phyloP scores from a whole-genome alignment of 2,888 invertebrate species.

The Eueremaeus valkanovi region DNA sequence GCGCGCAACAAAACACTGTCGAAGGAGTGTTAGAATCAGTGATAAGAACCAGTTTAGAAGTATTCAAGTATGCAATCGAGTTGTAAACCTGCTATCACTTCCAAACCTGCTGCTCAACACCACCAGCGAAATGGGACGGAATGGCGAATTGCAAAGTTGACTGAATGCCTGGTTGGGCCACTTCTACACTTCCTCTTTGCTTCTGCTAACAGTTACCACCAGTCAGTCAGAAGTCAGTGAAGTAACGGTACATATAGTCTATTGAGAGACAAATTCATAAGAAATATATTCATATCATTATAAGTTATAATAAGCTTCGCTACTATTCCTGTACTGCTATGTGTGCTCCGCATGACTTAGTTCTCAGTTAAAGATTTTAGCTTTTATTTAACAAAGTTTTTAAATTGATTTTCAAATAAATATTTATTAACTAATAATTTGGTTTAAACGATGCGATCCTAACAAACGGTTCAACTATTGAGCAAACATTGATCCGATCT shows the following conservation, averaged over 20 bases:
- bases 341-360: neutral
- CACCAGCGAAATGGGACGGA: slow-evolving; percentile 25
- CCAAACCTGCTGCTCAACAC: slow-evolving; percentile 14
- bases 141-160: slow-evolving; percentile 26
- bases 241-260: slow-evolving; percentile 29
- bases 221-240: slow-evolving; percentile 30
- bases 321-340: neutral
- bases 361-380: neutral
- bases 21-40: neutral
- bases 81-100: slow-evolving; percentile 21
- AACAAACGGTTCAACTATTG: too few species aligned
- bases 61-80: slow-evolving; percentile 3
- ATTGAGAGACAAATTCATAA: neutral
- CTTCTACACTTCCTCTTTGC: slow-evolving; percentile 33
- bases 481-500: neutral
- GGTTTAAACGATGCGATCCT: neutral
- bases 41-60: neutral
- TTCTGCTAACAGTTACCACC: slow-evolving; percentile 9
- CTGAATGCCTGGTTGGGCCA: slow-evolving; percentile 35
- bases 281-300: neutral
- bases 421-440: neutral
- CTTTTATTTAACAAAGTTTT: neutral
- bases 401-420: neutral
- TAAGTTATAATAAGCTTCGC: neutral
- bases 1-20: neutral